Evolutionary conservation across 2,888 invertebrate species (phyloP).

Genomic region (Priocnemis perturbator): DNA sequence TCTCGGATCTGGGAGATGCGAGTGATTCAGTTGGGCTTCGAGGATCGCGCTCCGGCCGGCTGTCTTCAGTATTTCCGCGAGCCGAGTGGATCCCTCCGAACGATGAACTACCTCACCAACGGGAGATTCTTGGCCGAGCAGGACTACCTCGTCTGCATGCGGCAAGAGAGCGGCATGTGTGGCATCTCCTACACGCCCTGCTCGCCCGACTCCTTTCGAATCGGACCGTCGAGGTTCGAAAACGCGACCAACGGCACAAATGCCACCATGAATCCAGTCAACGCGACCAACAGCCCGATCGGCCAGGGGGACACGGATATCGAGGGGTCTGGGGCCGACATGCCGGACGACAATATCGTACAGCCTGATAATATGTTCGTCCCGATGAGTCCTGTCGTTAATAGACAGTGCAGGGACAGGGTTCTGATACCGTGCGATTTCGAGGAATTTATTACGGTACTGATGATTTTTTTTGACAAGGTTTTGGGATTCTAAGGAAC

Average conservation of each 20-base stretch:
- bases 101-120: slow-evolving; percentile 89
- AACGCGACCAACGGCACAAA: slow-evolving; percentile 16
- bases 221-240: slow-evolving; percentile 76
- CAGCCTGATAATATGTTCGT: slow-evolving; percentile 74
- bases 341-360: slow-evolving; percentile 70
- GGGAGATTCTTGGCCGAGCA: slow-evolving; percentile 88
- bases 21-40: slow-evolving; percentile 86
- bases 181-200: slow-evolving; percentile 87
- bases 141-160: slow-evolving; percentile 86
- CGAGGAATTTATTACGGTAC: slow-evolving; percentile 86
- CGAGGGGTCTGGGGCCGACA: slow-evolving; percentile 72
- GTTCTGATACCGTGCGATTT: slow-evolving; percentile 90
- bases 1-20: slow-evolving; percentile 88
- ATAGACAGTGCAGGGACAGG: slow-evolving; percentile 81
- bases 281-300: slow-evolving; percentile 11
- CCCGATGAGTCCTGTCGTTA: slow-evolving; percentile 69
- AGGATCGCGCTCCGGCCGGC: slow-evolving; percentile 85
- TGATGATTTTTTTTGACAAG: slow-evolving; percentile 5
- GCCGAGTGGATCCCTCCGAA: slow-evolving; percentile 81
- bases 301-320: slow-evolving; percentile 24
- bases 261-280: slow-evolving; percentile 16
- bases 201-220: slow-evolving; percentile 85
- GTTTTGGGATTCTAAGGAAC: neutral
- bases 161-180: slow-evolving; percentile 84
- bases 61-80: slow-evolving; percentile 86